Evolutionary conservation across 2,797 vertebrate species (phyloP), one percentile per base, ranked within the genome.

Genomic region (Gambusia yucatana): DNA sequence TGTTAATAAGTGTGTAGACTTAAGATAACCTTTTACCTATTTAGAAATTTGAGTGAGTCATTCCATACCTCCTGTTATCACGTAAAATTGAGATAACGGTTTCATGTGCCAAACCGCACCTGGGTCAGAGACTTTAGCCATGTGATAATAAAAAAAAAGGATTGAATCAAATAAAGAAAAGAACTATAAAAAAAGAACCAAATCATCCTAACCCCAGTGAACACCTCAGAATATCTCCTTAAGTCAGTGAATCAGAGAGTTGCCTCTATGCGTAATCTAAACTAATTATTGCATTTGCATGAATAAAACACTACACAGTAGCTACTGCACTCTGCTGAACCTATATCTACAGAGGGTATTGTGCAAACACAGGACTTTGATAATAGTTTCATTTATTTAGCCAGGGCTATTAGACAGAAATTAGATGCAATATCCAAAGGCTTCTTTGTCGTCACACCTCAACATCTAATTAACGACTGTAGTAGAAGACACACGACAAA

Each of bases 51-150:
- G 79, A 91, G 59, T 86, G 73, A 76, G 86, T 86, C 88, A 87
- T 57, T 57, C 73, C 28, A 4, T 55, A 25, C 52, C 73, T 77
- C 77, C 88, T 88, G 76, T 89, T 89, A 93, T 93, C 91, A 89
- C 82, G 33, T 80, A 65, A n/a, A 77, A 74, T 50, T 28, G 8
- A 79, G 17, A 20, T 55, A 52, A 30, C 0, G 0, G 47, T 16
- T 75, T 55, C 39, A 48, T 55, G 82, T 43, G 9, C 43, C 43
- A 22, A 47, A 74, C 69, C n/a, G 11, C 36, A 65, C 46, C 63
- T 55, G 36, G 33, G 20, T 46, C 6, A 5, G 10, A 50, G 25
- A 52, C 7, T 75, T 86, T 63, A 33, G 14, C 71, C 57, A 14
- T 61, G 25, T 33, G 57, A 55, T 61, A 74, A 81, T 86, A 77